Percentiles rank a stretch among this genome's conserved stretches.
These are phyloP conservation scores for Apamea sordens DNA, from an alignment of 2,888 invertebrate species.

Conservation along the genomic window DNA sequence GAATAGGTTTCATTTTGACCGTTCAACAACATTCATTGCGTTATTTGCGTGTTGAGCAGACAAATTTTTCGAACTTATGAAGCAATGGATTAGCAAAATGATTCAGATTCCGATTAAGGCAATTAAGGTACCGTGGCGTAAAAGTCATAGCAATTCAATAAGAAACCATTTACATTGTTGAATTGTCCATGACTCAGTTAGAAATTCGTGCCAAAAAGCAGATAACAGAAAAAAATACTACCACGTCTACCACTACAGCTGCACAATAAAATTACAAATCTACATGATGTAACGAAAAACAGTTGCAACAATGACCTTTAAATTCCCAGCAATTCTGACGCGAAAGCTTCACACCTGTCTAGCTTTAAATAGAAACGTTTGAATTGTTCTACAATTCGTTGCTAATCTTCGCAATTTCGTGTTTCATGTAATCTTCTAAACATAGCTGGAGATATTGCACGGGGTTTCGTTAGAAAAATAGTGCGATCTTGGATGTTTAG, in stretches of 20 bases:
- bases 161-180: not conserved
- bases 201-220: constrained; percentile 33
- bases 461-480: constrained; percentile 42
- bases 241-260: constrained; percentile 10
- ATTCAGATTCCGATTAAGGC: too few species aligned
- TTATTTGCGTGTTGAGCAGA: too few species aligned
- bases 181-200: constrained; percentile 4
- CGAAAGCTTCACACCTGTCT: constrained; percentile 67
- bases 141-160: not conserved
- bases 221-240: constrained; percentile 31
- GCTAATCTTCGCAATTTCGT: constrained; percentile 22
- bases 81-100: too few species aligned
- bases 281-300: constrained; percentile 32
- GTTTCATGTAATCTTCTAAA: constrained; percentile 45
- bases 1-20: too few species aligned
- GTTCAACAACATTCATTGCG: too few species aligned
- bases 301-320: constrained; percentile 68
- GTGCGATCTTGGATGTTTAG: constrained; percentile 37
- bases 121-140: not conserved
- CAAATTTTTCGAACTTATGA: too few species aligned
- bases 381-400: constrained; percentile 49
- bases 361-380: constrained; percentile 58
- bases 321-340: constrained; percentile 53
- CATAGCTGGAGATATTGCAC: constrained; percentile 24
- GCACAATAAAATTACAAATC: constrained; percentile 33